A percentile compares a stretch with the other conserved stretches of the same genome.
Evolutionary conservation across 2,797 vertebrate genomes (phyloP).

Genomic region (Microctenopoma stevenorrisi): DNA sequence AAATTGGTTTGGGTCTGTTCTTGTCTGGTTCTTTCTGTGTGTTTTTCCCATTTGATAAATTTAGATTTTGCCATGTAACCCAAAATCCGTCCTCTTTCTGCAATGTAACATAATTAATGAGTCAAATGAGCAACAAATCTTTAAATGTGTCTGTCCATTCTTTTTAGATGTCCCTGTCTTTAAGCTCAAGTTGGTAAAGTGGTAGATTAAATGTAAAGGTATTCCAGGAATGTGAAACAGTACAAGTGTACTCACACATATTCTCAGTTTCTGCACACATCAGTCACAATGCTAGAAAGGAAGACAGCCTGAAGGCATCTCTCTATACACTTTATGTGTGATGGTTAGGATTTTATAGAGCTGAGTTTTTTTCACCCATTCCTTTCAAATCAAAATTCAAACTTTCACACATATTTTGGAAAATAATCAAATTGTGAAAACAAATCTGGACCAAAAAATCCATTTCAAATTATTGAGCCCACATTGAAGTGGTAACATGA

Average conservation of each 20-base stretch:
- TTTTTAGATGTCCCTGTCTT: too few relatives aligned
- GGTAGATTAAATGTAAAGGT: background rate
- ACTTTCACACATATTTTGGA: background rate
- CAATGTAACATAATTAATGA: too few relatives aligned
- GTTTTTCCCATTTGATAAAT: too few relatives aligned
- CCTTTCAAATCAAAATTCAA: too few relatives aligned
- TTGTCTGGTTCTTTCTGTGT: too few relatives aligned
- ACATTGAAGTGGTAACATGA: background rate
- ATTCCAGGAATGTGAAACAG: slow-evolving; percentile 6
- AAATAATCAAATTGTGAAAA: background rate
- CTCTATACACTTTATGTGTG: background rate
- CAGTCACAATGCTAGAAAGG: background rate
- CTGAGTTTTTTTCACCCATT: too few relatives aligned
- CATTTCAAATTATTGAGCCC: background rate
- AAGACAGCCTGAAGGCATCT: slow-evolving; percentile 28
- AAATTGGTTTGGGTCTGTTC: too few relatives aligned
- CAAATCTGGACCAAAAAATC: background rate
- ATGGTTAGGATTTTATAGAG: background rate
- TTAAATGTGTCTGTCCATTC: too few relatives aligned
- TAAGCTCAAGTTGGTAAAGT: background rate
- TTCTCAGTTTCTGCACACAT: background rate
- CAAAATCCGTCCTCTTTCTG: too few relatives aligned
- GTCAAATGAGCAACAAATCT: too few relatives aligned
- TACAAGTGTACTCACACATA: background rate
- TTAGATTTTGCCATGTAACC: too few relatives aligned